A percentile compares a stretch with the other conserved stretches of the same genome.
Conservation (phyloP, 2,797 vertebrate genomes). For the Pseudomugil gertrudae region DNA sequence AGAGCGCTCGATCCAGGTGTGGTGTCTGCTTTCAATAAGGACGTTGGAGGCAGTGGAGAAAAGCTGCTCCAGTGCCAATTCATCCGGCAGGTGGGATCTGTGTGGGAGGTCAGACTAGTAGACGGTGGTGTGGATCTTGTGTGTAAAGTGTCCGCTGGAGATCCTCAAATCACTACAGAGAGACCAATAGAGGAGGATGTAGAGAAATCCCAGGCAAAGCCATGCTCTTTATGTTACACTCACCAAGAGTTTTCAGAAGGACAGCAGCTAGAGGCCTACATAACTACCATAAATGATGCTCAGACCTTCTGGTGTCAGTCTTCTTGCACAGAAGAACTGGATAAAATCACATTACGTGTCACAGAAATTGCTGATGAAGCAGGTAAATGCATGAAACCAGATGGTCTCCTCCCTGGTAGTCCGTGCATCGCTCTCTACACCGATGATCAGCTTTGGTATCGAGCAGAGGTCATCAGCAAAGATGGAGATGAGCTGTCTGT, state of each 20-base stretch:
- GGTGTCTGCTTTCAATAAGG: constrained; percentile 75
- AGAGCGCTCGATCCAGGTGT: constrained; percentile 63
- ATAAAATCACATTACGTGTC: constrained; percentile 77
- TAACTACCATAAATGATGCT: constrained; percentile 78
- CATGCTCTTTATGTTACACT: constrained; percentile 30
- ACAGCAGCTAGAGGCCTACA: constrained; percentile 80
- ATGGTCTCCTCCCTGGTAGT: constrained; percentile 73
- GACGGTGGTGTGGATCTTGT: constrained; percentile 75
- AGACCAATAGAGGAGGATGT: constrained; percentile 47
- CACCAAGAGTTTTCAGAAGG: constrained; percentile 65
- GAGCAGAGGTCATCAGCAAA: constrained; percentile 81
- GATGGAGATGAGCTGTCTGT: constrained; percentile 71
- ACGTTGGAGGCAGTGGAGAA: constrained; percentile 71
- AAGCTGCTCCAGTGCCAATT: constrained; percentile 84
- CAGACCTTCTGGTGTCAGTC: constrained; percentile 90
- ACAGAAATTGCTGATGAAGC: constrained; percentile 68
- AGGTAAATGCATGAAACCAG: constrained; percentile 15
- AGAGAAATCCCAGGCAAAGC: background rate
- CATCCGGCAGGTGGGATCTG: constrained; percentile 75
- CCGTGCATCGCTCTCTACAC: constrained; percentile 84
- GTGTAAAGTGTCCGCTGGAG: constrained; percentile 59
- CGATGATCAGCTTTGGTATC: constrained; percentile 87
- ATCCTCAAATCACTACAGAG: background rate
- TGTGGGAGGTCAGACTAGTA: constrained; percentile 89
- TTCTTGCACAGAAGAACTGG: constrained; percentile 75